A percentile compares a stretch with the other conserved stretches of the same genome.
These are phyloP conservation scores for Neogobius melanostomus DNA, from an alignment of 2,113 vertebrate species.

Conservation along the genomic window DNA sequence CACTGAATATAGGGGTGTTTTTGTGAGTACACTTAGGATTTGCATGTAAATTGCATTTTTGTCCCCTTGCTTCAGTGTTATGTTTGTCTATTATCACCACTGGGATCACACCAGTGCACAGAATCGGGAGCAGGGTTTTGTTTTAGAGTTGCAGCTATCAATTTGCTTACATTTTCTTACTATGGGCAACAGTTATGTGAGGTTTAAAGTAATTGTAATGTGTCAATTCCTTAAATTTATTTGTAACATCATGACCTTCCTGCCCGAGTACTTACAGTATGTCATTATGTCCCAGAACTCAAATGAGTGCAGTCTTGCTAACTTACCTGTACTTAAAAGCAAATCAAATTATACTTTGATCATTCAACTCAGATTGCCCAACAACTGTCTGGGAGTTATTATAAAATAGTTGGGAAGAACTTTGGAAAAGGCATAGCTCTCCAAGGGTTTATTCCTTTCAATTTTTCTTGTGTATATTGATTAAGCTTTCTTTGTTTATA, in stretches of 20 bases:
- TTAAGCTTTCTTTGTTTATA: background rate
- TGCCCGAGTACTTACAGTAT: background rate
- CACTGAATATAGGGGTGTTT: slow-evolving; percentile 64
- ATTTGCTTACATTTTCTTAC: no score
- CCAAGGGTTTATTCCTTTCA: background rate
- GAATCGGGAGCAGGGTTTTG: slow-evolving; percentile 28
- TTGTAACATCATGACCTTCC: no score
- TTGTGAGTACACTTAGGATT: slow-evolving; percentile 61
- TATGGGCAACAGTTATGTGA: no score
- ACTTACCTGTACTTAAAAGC: no score
- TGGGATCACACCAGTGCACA: slow-evolving; percentile 59
- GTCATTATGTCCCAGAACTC: no score
- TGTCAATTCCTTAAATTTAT: no score
- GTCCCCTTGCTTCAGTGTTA: slow-evolving; percentile 44
- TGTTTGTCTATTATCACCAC: slow-evolving; percentile 65
- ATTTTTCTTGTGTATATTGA: background rate
- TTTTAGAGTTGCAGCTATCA: slow-evolving; percentile 15
- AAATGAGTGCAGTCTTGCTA: no score
- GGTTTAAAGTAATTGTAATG: no score
- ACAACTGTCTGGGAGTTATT: background rate
- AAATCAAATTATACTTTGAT: no score
- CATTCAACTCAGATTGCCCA: no score
- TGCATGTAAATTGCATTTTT: slow-evolving; percentile 77
- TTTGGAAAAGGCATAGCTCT: background rate
- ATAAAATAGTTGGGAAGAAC: background rate